Evolutionary conservation across 2,113 vertebrate genomes (phyloP).

Genomic region (Taxidea taxus): DNA sequence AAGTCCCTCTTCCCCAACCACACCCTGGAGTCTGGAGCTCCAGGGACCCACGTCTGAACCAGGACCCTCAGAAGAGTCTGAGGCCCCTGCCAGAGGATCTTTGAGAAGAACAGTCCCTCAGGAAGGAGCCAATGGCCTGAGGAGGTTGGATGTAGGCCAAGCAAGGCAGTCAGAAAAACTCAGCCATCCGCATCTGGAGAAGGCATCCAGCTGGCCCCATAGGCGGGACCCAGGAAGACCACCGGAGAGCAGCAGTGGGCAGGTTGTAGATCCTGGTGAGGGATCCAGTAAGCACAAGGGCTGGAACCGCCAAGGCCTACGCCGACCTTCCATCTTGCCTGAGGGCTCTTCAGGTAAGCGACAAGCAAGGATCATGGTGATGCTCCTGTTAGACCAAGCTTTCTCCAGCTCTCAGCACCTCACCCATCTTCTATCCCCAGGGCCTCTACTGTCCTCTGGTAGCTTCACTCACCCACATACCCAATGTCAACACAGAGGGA

Average conservation of each 20-base stretch:
- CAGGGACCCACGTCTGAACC: neutral
- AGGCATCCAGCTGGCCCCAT: conserved; percentile 84
- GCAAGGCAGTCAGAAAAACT: conserved; percentile 4
- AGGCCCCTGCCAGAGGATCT: neutral
- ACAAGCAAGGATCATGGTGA: accelerated
- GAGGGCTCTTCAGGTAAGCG: conserved; percentile 61
- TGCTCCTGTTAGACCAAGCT: accelerated
- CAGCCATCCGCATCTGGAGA: conserved; percentile 80
- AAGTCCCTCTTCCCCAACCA: conserved; percentile 72
- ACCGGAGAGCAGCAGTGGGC: neutral
- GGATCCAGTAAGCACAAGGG: conserved; percentile 74
- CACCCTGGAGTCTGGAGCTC: neutral
- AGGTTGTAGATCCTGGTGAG: neutral
- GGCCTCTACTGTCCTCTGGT: too few species aligned
- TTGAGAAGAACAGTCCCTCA: neutral
- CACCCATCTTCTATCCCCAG: neutral
- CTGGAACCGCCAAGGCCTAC: conserved; percentile 84
- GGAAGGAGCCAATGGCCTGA: conserved; percentile 5
- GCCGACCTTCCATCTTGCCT: conserved; percentile 79
- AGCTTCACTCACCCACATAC: accelerated
- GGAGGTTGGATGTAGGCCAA: neutral
- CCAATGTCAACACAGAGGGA: neutral
- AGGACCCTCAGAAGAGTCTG: neutral
- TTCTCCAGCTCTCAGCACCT: too few species aligned
- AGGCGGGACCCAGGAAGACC: conserved; percentile 52